These are phyloP conservation scores for Ectobius pallidus DNA, from an alignment of 2,888 invertebrate species.

Conservation along the genomic window DNA sequence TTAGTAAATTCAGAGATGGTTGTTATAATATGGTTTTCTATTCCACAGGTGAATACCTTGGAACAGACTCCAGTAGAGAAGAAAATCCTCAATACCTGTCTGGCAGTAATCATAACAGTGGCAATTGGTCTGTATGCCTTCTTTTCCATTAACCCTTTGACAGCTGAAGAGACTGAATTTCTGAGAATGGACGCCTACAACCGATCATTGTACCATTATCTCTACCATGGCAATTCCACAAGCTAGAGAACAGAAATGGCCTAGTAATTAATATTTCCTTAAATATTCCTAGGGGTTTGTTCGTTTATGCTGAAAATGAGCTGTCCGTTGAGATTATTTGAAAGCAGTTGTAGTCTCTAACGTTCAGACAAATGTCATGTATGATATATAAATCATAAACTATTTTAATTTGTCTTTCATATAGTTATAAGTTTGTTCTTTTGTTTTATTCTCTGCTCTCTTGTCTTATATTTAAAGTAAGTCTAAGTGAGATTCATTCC, in stretches of 20 bases:
- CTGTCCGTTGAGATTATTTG: too few relatives aligned
- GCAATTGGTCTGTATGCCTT: slow-evolving; percentile 25
- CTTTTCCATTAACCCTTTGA: slow-evolving; percentile 18
- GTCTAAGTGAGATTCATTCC: too few relatives aligned
- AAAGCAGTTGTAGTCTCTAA: too few relatives aligned
- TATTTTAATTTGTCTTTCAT: too few relatives aligned
- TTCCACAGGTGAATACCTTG: slow-evolving; percentile 12
- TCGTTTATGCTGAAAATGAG: slow-evolving; percentile 9
- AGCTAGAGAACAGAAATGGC: neutral
- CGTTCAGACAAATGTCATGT: too few relatives aligned
- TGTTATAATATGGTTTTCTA: neutral
- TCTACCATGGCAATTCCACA: slow-evolving; percentile 1
- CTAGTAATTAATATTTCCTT: neutral
- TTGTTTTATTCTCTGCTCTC: too few relatives aligned
- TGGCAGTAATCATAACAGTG: slow-evolving; percentile 15
- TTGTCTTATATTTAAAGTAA: too few relatives aligned
- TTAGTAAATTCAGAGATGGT: too few relatives aligned
- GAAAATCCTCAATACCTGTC: slow-evolving; percentile 1
- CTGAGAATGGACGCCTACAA: slow-evolving; percentile 21
- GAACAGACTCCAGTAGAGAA: slow-evolving; percentile 6
- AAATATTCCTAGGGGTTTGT: neutral
- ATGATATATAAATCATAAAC: too few relatives aligned
- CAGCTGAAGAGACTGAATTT: slow-evolving; percentile 10
- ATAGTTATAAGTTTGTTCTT: too few relatives aligned
- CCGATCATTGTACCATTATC: neutral